These are phyloP conservation scores for Chelonus insularis DNA, from an alignment of 1,140 invertebrate species.

Conservation along the genomic window DNA sequence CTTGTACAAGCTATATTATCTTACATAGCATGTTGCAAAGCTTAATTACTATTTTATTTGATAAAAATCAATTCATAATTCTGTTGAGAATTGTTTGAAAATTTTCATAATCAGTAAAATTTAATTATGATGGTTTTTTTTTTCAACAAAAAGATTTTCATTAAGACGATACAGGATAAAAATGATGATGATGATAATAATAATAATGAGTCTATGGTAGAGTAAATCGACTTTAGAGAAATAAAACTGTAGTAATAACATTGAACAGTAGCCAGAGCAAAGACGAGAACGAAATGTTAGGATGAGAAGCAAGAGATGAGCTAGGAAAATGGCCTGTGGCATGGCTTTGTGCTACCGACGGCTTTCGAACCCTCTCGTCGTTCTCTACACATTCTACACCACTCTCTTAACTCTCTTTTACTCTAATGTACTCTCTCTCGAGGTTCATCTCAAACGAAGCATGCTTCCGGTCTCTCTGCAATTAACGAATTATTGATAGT, in stretches of 20 bases:
- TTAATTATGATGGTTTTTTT: no score
- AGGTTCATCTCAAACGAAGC: conserved; percentile 16
- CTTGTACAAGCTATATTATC: no score
- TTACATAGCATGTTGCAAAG: no score
- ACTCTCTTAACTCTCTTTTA: not conserved
- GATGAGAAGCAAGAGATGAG: conserved; percentile 11
- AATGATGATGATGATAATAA: no score
- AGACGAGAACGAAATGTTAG: conserved; percentile 11
- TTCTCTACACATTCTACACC: not conserved
- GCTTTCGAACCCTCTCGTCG: conserved; percentile 7
- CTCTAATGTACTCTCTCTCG: conserved; percentile 2
- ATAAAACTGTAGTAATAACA: conserved; percentile 14
- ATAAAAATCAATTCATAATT: no score
- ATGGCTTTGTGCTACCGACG: conserved; percentile 19
- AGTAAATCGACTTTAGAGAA: not conserved
- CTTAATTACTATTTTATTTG: no score
- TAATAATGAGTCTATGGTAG: not conserved
- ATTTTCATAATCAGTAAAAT: no score
- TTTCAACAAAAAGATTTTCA: no score
- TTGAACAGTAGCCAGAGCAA: not conserved
- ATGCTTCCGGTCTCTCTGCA: conserved; percentile 7
- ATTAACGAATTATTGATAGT: conserved; percentile 22
- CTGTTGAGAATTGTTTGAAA: no score
- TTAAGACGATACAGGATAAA: no score
- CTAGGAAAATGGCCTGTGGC: conserved; percentile 23